Evolutionary conservation across 2,888 invertebrate genomes (phyloP), one percentile per base, ranked within the genome.

Genomic region (Tetragnatha montana): DNA sequence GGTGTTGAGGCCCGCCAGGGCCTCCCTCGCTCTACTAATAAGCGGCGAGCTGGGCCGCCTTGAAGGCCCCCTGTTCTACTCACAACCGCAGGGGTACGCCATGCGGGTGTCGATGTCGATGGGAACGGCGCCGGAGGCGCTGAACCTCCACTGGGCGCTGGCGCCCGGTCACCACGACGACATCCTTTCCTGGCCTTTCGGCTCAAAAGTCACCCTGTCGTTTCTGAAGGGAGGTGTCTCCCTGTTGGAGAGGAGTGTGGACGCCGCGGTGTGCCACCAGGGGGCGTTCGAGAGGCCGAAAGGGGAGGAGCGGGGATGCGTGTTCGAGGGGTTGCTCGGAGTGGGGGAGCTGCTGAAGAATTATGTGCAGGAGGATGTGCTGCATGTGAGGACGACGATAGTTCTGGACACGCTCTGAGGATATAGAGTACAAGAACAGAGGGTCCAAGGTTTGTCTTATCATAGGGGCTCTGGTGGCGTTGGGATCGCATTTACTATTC

Each of bases 11-110:
- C 50, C 75, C 8, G 81, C 83, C 0, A 6, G 76, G 0, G 70
- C 76, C 6, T 68, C 60, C 3, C 21, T 91, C 7, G 79, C 19
- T 0, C 73, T 88, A 1, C 85, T 90, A 8, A 49, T 71, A 19
- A 60, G 82, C 7, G 49, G 85, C 12, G 91, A 91, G 82, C 81
- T 88, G 69, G 79, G 51, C 3, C 78, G 76, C 17, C 8, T 91
- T 10, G 91, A 91, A 19, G 90, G 91, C 19, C 75, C 90, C 0
- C 35, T 88, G 0, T 91, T 91, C 47, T 91, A 91, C 74, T 86
- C 81, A 0, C 82, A 84, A 17, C 86, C 88, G 47, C 91, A 91
- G 35, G 91, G 91, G 1, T 91, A 91, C 21, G 91, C 91, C 10
- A 71, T 90, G 70, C 50, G 91, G 8, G 8, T 91, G 0, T 74